A percentile compares a stretch with the other conserved stretches of the same genome.
phyloP scores from a whole-genome alignment of 2,797 vertebrate species.

The Enteromius treurensis region DNA sequence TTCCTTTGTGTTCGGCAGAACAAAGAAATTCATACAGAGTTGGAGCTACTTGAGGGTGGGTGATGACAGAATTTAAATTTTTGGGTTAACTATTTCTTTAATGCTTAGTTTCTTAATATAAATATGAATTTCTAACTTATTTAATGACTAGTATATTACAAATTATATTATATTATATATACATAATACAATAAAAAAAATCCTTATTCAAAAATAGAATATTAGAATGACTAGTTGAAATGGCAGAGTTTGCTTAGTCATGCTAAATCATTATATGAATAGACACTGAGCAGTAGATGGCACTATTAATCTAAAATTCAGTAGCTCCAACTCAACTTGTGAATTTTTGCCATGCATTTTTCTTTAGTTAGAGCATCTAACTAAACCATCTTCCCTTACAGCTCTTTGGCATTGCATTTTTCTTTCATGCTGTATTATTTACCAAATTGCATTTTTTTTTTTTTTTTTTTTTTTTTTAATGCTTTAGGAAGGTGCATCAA shows the following conservation, averaged over 20 bases:
- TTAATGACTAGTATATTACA: not conserved
- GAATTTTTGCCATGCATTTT: not conserved
- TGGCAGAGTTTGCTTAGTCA: not conserved
- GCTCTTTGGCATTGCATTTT: not conserved
- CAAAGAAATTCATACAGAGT: too few relatives aligned
- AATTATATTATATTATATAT: not conserved
- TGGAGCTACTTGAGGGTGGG: too few relatives aligned
- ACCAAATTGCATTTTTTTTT: not conserved
- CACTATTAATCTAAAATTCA: conserved; percentile 38
- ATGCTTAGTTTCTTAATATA: not conserved
- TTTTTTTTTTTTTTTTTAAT: not conserved
- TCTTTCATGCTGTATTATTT: not conserved
- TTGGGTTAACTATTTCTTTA: too few relatives aligned
- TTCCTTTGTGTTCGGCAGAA: too few relatives aligned
- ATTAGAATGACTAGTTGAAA: not conserved
- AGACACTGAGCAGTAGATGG: conserved; percentile 56
- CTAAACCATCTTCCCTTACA: not conserved
- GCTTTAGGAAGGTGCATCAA: conserved; percentile 80
- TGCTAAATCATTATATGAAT: not conserved
- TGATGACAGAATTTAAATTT: too few relatives aligned
- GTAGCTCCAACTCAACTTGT: not conserved
- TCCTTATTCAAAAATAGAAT: not conserved
- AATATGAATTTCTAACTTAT: not conserved
- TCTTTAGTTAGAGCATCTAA: not conserved
- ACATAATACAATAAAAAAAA: not conserved